A percentile compares a stretch with the other conserved stretches of the same genome.
phyloP scores from a whole-genome alignment of 2,888 invertebrate genomes.

The Emmelina monodactyla region DNA sequence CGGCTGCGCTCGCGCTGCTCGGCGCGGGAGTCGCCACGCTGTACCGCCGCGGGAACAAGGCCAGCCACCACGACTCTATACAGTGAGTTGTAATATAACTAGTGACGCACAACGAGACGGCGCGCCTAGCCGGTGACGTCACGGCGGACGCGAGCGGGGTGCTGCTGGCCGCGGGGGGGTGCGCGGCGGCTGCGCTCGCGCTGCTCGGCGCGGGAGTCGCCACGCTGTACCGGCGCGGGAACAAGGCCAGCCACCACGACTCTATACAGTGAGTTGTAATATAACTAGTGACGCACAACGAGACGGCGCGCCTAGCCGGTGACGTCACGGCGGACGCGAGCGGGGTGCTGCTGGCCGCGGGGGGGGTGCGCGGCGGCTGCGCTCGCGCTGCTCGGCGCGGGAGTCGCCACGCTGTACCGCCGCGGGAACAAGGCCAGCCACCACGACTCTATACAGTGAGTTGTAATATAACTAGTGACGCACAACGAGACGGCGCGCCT shows the following conservation, averaged over 20 bases:
- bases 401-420: conserved; percentile 72
- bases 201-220: conserved; percentile 75
- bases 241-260: conserved; percentile 72
- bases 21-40: conserved; percentile 74
- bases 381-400: conserved; percentile 72
- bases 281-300: conserved; percentile 74
- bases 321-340: conserved; percentile 71
- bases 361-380: conserved; percentile 82
- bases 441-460: conserved; percentile 73
- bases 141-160: conserved; percentile 71
- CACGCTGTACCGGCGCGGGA: conserved; percentile 71
- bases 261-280: conserved; percentile 73
- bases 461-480: conserved; percentile 65
- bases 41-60: conserved; percentile 72
- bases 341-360: conserved; percentile 79
- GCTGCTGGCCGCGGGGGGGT: conserved; percentile 82
- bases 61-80: conserved; percentile 71
- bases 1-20: conserved; percentile 71
- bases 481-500: conserved; percentile 77
- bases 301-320: conserved; percentile 75
- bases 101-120: conserved; percentile 75
- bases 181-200: conserved; percentile 77
- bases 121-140: conserved; percentile 74
- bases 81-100: conserved; percentile 61
- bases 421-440: conserved; percentile 72